These are phyloP conservation scores for Volucella inanis DNA, from an alignment of 2,888 invertebrate species.

Conservation along the genomic window DNA sequence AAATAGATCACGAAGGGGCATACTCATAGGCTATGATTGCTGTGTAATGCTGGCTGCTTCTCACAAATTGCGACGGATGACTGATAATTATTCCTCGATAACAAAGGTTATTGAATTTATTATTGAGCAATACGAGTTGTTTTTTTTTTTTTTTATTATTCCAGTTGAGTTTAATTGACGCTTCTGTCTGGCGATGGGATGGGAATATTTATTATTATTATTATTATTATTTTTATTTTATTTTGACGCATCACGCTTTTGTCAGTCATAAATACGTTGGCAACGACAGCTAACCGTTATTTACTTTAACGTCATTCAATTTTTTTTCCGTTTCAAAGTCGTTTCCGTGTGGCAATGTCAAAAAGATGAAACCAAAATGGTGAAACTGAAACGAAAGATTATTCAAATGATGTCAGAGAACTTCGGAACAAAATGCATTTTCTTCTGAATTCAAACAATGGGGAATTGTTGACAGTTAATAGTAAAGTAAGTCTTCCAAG, in stretches of 20 bases:
- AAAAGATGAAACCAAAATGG: background rate
- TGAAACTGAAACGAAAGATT: background rate
- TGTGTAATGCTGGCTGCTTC: conserved; percentile 40
- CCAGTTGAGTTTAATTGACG: conserved; percentile 28
- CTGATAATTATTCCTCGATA: conserved; percentile 58
- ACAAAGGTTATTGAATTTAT: conserved; percentile 69
- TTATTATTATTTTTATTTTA: no score
- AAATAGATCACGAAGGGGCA: background rate
- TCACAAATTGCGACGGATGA: conserved; percentile 56
- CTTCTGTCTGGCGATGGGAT: conserved; percentile 22
- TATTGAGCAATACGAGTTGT: conserved; percentile 7
- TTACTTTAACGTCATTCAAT: background rate
- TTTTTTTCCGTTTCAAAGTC: background rate
- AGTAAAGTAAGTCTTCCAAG: no score
- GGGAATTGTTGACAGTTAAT: no score
- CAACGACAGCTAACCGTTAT: background rate
- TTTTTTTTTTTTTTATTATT: conserved; percentile 3
- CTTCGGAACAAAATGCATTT: no score
- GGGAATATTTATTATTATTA: conserved; percentile 2
- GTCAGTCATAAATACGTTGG: conserved; percentile 12
- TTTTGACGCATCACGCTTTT: conserved; percentile 36
- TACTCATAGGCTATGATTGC: background rate
- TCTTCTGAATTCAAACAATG: no score
- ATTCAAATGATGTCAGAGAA: no score
- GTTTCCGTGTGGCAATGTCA: background rate